Evolutionary conservation across 2,113 vertebrate genomes (phyloP), one percentile per base, ranked within the genome.

Genomic region (Spilogale gracilis): DNA sequence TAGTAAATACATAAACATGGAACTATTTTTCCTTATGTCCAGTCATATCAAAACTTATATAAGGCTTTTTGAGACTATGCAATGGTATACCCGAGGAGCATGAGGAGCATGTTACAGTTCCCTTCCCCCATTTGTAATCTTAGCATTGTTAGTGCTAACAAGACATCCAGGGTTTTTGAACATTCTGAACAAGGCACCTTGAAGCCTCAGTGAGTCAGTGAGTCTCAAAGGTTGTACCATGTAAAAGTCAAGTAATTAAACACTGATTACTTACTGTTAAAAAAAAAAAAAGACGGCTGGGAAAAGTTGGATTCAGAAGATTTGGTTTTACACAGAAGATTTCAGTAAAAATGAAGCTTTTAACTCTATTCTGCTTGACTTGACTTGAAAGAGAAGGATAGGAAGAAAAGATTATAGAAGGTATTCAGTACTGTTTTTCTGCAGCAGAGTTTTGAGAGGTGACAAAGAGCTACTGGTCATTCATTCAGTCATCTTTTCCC

Each of bases 171-270:
- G 79, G n/a, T 20, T 56, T 10, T 56, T 91, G 97, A 97, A 96
- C 82, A 69, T 90, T 92, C 54, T 95, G 95, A 97, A 87, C 94
- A 94, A 95, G 38, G 48, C 79, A 96, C 85, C 89, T 71, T 67
- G 94, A 96, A 91, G 86, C 56, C 94, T 98, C 92, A 97, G 86
- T 92, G 93, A 97, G 88, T 98, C 93, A 95, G 93, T 73, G 97
- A 94, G 85, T 98, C 96, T 98, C 98, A 95, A 97, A 98, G 97
- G 94, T 95, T 98, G 97, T 91, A 91, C 61, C 87, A 88, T 95
- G 87, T 98, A 97, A 97, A 98, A 98, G 96, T 98, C 96, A 98
- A 98, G 97, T 98, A 98, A 98, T 98, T 98, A 99, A 98, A 98
- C 85, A 98, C 86, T 90, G 96, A 98, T 98, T 98, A 97, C 95